A percentile compares a stretch with the other conserved stretches of the same genome.
Conservation (phyloP, 1,140 invertebrate species). For the Saxidomus purpurata region DNA sequence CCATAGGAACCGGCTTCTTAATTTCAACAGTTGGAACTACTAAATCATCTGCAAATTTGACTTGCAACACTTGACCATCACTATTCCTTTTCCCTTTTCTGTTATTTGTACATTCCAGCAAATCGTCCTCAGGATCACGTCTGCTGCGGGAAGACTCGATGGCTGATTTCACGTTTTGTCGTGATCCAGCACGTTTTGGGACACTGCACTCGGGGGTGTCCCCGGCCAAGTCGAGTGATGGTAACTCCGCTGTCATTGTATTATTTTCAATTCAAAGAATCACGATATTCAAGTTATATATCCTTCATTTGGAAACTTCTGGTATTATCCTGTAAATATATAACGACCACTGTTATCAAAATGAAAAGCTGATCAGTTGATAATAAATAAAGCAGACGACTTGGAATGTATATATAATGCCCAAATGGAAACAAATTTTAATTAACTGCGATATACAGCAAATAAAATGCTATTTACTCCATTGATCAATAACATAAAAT, state of each 20-base stretch:
- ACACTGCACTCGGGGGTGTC: background rate
- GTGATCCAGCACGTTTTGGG: background rate
- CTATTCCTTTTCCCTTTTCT: background rate
- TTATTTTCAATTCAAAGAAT: background rate
- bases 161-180: background rate
- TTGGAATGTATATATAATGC: too few relatives aligned
- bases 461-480: too few relatives aligned
- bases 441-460: too few relatives aligned
- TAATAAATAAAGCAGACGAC: too few relatives aligned
- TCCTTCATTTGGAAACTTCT: background rate
- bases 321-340: background rate
- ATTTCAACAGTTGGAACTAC: background rate
- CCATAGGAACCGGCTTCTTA: background rate
- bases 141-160: background rate
- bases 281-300: background rate
- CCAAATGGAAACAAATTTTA: too few relatives aligned
- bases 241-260: slow-evolving; percentile 39
- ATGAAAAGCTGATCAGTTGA: too few relatives aligned
- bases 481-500: background rate
- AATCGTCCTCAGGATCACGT: background rate
- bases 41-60: slow-evolving; percentile 24
- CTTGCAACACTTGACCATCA: slow-evolving; percentile 29
- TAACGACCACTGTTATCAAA: too few relatives aligned
- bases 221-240: background rate
- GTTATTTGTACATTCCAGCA: background rate